A percentile compares a stretch with the other conserved stretches of the same genome.
Evolutionary conservation across 1,140 invertebrate genomes (phyloP).

Genomic region (Dysdera silvatica): DNA sequence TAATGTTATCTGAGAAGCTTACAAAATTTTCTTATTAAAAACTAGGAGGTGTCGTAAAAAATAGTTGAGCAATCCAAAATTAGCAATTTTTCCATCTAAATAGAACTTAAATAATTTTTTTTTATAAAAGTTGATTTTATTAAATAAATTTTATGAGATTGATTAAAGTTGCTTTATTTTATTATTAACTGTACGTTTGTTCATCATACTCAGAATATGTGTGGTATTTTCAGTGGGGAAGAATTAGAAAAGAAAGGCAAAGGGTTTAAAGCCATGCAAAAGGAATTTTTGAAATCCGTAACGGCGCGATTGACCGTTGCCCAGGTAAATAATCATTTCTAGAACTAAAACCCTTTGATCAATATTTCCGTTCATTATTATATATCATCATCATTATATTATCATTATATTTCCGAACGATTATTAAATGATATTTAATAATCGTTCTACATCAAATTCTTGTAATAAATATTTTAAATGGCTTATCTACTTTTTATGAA

Average conservation of each 20-base stretch:
- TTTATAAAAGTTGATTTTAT: not conserved
- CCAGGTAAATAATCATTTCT: constrained; percentile 37
- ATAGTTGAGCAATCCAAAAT: no score
- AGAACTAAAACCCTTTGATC: not conserved
- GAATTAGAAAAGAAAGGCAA: constrained; percentile 15
- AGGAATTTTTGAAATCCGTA: constrained; percentile 45
- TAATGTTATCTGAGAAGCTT: no score
- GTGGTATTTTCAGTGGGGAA: not conserved
- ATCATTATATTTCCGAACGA: no score
- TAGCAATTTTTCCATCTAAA: constrained; percentile 55
- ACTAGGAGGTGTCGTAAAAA: no score
- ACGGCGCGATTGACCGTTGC: constrained; percentile 70
- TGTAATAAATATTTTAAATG: no score
- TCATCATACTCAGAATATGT: not conserved
- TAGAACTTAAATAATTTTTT: not conserved
- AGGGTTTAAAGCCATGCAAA: constrained; percentile 34
- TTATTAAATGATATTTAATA: no score
- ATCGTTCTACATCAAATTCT: no score
- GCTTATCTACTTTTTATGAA: no score
- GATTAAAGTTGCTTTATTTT: not conserved
- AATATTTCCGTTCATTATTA: no score
- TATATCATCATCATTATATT: no score
- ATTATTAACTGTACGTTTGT: not conserved
- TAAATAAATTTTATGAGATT: not conserved
- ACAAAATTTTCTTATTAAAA: no score